phyloP scores from a whole-genome alignment of 2,797 vertebrate genomes.

The Podarcis siculus region DNA sequence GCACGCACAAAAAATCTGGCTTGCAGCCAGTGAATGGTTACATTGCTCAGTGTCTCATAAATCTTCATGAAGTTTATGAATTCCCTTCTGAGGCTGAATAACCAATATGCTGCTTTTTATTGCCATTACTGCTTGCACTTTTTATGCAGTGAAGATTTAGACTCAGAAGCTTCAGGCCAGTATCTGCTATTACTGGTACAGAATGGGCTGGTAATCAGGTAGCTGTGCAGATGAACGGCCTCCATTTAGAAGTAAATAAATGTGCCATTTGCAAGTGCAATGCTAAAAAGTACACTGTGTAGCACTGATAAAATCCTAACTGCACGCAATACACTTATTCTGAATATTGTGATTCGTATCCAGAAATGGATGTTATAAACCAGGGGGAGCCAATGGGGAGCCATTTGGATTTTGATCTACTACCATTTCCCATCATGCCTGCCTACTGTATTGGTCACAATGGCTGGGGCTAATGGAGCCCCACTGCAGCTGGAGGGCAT shows the following conservation, averaged over 20 bases:
- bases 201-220: not conserved
- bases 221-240: not conserved
- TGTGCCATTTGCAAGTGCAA: not conserved
- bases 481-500: not conserved
- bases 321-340: not conserved
- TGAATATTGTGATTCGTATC: not conserved
- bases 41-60: constrained; percentile 18
- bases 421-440: not conserved
- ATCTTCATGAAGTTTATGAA: constrained; percentile 38
- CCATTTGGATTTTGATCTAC: not conserved
- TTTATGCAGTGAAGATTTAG: constrained; percentile 11
- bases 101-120: constrained; percentile 44
- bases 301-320: not conserved
- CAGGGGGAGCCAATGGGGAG: not conserved
- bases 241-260: not conserved
- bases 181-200: not conserved
- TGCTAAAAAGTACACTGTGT: not conserved
- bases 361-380: not conserved
- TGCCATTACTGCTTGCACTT: constrained; percentile 37
- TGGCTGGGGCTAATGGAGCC: not conserved
- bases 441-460: not conserved
- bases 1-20: not conserved
- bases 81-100: constrained; percentile 47
- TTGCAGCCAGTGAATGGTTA: not conserved
- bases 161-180: not conserved